phyloP scores from a whole-genome alignment of 2,113 vertebrate genomes.

The Megaptera novaeangliae region DNA sequence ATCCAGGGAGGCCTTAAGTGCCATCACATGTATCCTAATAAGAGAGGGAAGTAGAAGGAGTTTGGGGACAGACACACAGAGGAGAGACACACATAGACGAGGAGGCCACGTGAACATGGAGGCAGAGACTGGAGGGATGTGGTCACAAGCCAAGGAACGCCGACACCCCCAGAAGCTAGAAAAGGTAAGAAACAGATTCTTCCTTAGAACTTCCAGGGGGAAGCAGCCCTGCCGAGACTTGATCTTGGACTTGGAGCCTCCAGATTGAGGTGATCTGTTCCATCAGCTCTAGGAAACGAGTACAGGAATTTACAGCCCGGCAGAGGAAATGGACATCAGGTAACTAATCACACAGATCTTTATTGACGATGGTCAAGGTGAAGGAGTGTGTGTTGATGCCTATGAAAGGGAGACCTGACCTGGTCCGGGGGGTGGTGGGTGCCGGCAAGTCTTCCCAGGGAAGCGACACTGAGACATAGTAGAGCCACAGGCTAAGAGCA shows the following conservation, averaged over 20 bases:
- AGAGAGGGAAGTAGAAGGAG: not conserved
- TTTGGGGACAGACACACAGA: not conserved
- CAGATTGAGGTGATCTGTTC: not conserved
- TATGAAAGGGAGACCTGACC: not conserved
- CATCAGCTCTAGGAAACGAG: not conserved
- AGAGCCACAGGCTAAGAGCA: not conserved
- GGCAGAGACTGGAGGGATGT: accelerated
- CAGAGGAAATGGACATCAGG: not conserved
- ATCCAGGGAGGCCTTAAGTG: not conserved
- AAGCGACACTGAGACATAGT: not conserved
- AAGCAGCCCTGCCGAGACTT: accelerated
- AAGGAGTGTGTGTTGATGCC: not conserved
- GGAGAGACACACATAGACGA: not conserved
- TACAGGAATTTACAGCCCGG: too few species aligned
- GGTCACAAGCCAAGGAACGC: not conserved
- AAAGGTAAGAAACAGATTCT: not conserved
- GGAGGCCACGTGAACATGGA: not conserved
- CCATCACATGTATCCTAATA: not conserved
- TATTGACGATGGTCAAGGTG: too few species aligned
- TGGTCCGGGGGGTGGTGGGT: not conserved
- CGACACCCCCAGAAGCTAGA: not conserved
- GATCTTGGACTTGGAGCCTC: too few species aligned
- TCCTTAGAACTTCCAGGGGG: too few species aligned
- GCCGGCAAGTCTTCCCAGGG: not conserved
- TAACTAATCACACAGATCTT: not conserved